Percentiles rank a stretch among this genome's conserved stretches.
These are phyloP conservation scores for Drosophila parthenogenetica DNA, from an alignment of 2,888 invertebrate genomes.

Conservation along the genomic window DNA sequence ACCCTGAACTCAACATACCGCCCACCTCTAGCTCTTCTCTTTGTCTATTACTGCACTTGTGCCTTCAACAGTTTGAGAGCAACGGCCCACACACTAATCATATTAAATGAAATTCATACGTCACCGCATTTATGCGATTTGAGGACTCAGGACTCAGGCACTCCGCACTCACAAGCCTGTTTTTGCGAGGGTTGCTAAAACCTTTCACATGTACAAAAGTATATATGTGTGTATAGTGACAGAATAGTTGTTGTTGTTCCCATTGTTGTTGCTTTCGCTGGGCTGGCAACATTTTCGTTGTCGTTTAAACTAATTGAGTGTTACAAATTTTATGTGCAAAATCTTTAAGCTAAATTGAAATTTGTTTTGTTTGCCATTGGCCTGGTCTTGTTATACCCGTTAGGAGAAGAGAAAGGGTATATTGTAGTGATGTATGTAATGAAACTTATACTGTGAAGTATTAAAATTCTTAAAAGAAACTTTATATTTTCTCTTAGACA, in stretches of 20 bases:
- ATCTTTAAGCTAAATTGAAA: constrained; percentile 81
- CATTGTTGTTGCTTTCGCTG: constrained; percentile 37
- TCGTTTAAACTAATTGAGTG: constrained; percentile 82
- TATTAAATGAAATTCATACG: constrained; percentile 80
- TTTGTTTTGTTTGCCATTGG: constrained; percentile 69
- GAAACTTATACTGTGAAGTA: too few species aligned
- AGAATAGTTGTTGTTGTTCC: constrained; percentile 18
- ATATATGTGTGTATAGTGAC: not conserved
- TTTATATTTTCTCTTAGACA: too few species aligned
- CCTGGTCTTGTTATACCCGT: constrained; percentile 21
- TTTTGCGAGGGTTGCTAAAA: constrained; percentile 61
- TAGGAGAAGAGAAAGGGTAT: not conserved
- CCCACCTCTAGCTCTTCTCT: constrained; percentile 1
- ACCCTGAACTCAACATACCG: constrained; percentile 2
- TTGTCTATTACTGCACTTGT: constrained; percentile 62
- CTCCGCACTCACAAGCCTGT: not conserved
- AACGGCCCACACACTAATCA: constrained; percentile 73
- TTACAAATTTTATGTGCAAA: constrained; percentile 82
- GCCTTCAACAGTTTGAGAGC: constrained; percentile 15
- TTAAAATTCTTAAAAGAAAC: too few species aligned
- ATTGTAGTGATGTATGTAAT: not conserved
- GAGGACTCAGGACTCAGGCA: constrained; percentile 31
- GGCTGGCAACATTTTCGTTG: constrained; percentile 75
- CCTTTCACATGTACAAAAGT: constrained; percentile 31
- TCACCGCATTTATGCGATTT: constrained; percentile 77